Evolutionary conservation across 2,113 vertebrate species (phyloP).

Genomic region (Lophura nycthemera): DNA sequence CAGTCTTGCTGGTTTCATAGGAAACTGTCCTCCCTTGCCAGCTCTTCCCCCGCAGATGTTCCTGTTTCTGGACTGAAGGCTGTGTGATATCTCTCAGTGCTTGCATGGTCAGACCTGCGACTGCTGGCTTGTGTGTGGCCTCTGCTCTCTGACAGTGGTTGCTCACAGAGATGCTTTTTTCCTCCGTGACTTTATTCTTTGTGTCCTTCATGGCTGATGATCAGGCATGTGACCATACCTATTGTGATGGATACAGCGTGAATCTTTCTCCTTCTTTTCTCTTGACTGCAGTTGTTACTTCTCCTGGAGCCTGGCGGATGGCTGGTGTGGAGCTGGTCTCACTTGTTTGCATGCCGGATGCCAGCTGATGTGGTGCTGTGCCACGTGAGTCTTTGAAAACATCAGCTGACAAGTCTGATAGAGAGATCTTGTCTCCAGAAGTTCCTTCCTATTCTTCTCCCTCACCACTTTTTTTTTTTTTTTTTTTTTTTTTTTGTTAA

Average conservation of each 20-base stretch:
- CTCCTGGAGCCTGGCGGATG: not conserved
- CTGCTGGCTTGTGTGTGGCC: not conserved
- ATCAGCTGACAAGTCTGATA: not conserved
- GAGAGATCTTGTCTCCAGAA: conserved; percentile 6
- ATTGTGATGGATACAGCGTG: not conserved
- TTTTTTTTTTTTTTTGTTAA: too few species aligned
- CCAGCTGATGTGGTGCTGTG: not conserved
- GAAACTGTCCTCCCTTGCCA: not conserved
- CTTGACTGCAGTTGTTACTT: not conserved
- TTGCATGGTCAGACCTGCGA: not conserved
- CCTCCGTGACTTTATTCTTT: not conserved
- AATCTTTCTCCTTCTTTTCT: not conserved
- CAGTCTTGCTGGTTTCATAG: not conserved
- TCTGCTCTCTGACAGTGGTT: not conserved
- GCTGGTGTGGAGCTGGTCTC: not conserved
- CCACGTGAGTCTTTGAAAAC: not conserved
- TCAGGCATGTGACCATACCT: not conserved
- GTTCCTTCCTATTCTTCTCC: conserved; percentile 9
- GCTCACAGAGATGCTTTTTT: not conserved
- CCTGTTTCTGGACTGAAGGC: conserved; percentile 16
- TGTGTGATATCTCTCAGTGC: not conserved
- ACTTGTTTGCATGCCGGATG: not conserved
- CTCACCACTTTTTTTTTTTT: not conserved
- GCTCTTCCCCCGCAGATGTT: not conserved
- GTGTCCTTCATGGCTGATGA: not conserved